Conservation (phyloP, 2,113 vertebrate species). For the Trematomus loennbergii region DNA sequence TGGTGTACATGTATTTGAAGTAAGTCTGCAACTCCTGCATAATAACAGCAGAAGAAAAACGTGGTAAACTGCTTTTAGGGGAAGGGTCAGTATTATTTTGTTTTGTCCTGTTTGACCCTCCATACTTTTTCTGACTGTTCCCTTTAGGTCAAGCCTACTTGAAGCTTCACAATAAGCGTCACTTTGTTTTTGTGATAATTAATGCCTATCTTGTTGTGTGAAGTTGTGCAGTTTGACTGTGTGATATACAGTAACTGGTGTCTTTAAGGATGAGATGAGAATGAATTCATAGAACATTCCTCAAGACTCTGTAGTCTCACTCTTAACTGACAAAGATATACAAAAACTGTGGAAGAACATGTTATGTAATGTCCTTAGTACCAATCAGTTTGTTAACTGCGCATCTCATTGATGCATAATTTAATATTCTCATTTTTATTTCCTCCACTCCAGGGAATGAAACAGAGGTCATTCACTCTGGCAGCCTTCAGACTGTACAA, state of each 20-base stretch:
- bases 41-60: background rate
- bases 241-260: background rate
- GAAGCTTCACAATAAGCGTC: too few species aligned
- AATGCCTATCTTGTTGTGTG: background rate
- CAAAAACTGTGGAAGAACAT: background rate
- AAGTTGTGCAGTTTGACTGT: background rate
- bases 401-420: background rate
- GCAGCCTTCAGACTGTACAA: background rate
- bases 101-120: background rate
- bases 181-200: background rate
- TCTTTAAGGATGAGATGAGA: background rate
- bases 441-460: background rate
- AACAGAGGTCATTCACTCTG: background rate
- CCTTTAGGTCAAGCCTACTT: background rate
- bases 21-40: background rate
- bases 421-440: background rate
- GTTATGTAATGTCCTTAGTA: background rate
- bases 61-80: background rate
- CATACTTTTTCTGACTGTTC: background rate
- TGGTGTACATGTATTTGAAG: background rate
- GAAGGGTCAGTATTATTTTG: background rate
- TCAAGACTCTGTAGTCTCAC: constrained; percentile 3
- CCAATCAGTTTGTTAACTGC: background rate
- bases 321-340: background rate
- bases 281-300: constrained; percentile 4